These are phyloP conservation scores for Microplitis demolitor DNA, from an alignment of 1,140 invertebrate genomes.

Conservation along the genomic window DNA sequence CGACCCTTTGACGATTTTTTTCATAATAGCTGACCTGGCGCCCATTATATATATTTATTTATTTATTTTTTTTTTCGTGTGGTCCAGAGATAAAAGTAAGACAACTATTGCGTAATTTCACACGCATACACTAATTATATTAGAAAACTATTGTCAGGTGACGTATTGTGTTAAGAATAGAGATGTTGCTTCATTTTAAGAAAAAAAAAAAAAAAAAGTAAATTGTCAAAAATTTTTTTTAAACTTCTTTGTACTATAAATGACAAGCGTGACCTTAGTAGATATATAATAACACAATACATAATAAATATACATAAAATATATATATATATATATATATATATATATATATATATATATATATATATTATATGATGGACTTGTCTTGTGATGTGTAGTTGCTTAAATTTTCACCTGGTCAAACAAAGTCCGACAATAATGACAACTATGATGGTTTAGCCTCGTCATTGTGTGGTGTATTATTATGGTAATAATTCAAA, in stretches of 20 bases:
- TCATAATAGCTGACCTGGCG: not conserved
- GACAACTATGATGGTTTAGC: constrained; percentile 9
- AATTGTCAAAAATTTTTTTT: not conserved
- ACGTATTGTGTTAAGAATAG: not conserved
- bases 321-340: no score
- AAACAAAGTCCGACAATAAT: constrained; percentile 49
- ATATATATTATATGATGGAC: constrained; percentile 23
- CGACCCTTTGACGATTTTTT: not conserved
- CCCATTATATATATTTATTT: no score
- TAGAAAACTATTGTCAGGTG: constrained; percentile 31
- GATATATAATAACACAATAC: no score
- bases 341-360: no score
- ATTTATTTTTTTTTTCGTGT: not conserved
- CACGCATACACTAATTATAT: constrained; percentile 26
- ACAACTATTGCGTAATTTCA: constrained; percentile 25
- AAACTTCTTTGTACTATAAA: not conserved
- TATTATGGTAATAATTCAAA: constrained; percentile 59
- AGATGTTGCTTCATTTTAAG: not conserved
- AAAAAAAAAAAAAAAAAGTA: not conserved
- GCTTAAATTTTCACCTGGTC: constrained; percentile 56
- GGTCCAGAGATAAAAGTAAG: not conserved
- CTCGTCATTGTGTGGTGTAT: constrained; percentile 60
- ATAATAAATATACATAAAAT: no score
- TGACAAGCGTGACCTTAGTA: not conserved
- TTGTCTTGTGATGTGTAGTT: constrained; percentile 15